These are phyloP conservation scores for Myrmecophaga tridactyla DNA, from an alignment of 2,113 vertebrate genomes.

Conservation along the genomic window DNA sequence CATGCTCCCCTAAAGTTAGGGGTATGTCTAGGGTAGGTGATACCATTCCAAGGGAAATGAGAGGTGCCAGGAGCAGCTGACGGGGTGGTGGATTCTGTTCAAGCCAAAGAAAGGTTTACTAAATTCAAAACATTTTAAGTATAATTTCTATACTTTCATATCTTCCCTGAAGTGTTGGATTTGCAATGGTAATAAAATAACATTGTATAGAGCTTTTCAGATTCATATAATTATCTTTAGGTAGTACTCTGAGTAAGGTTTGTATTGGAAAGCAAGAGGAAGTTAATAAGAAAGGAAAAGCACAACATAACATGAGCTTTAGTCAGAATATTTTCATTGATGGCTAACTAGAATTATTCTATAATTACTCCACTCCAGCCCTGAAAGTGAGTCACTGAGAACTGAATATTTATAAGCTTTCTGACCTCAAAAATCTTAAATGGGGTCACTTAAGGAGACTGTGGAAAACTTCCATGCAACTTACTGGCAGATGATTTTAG, in stretches of 20 bases:
- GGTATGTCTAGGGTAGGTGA: background rate
- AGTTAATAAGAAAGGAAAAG: conserved; percentile 5
- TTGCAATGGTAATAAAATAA: background rate
- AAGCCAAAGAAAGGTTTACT: background rate
- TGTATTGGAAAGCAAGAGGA: background rate
- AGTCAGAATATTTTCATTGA: conserved; percentile 76
- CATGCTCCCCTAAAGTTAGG: background rate
- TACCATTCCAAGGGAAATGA: background rate
- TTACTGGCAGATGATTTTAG: conserved; percentile 82
- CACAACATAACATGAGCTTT: conserved; percentile 64
- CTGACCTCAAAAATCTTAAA: conserved; percentile 86
- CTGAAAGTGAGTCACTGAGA: conserved; percentile 81
- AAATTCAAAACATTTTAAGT: background rate
- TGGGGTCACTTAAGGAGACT: conserved; percentile 87
- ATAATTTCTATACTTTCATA: background rate
- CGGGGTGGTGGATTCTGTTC: background rate
- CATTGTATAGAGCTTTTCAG: background rate
- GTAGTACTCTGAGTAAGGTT: conserved; percentile 75
- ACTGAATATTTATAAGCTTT: conserved; percentile 82
- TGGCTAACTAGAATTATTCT: conserved; percentile 81
- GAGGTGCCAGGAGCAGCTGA: background rate
- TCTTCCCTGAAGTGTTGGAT: background rate
- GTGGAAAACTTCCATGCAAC: conserved; percentile 86
- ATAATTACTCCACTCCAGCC: conserved; percentile 77
- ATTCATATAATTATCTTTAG: conserved; percentile 66